Evolutionary conservation across 1,140 invertebrate species (phyloP).

Genomic region (Drosophila triauraria): DNA sequence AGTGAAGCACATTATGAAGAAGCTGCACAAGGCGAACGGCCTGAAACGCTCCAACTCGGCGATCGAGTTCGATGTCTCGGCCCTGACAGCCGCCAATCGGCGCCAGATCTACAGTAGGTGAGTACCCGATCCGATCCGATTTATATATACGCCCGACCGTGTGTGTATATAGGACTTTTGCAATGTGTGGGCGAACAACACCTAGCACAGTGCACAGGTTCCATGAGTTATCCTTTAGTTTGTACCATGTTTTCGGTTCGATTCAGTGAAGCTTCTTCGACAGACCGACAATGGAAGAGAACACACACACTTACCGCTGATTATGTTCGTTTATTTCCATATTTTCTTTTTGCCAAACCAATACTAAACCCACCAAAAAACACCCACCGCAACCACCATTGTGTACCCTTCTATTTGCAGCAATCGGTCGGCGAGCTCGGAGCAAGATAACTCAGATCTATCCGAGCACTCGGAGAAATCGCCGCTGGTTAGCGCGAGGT

Average conservation of each 20-base stretch:
- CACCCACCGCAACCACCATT: conserved; percentile 54
- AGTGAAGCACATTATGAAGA: conserved; percentile 83
- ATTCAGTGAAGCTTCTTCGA: conserved; percentile 35
- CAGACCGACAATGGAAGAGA: conserved; percentile 25
- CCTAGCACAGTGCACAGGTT: conserved; percentile 40
- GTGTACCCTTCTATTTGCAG: conserved; percentile 80
- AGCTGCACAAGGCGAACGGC: conserved; percentile 83
- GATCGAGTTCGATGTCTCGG: conserved; percentile 89
- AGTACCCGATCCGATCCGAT: conserved; percentile 53
- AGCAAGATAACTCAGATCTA: conserved; percentile 86
- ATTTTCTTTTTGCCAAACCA: conserved; percentile 23
- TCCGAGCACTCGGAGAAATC: conserved; percentile 86
- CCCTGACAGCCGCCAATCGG: conserved; percentile 88
- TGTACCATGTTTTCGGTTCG: conserved; percentile 6
- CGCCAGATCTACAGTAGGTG: conserved; percentile 85
- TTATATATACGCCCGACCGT: conserved; percentile 1
- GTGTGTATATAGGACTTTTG: conserved; percentile 44
- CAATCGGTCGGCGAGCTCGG: conserved; percentile 87
- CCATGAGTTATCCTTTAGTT: conserved; percentile 17
- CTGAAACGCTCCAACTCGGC: conserved; percentile 89
- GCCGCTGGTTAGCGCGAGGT: conserved; percentile 87
- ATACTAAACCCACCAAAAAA: conserved; percentile 44
- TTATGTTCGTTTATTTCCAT: conserved; percentile 28
- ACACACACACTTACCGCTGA: conserved; percentile 40
- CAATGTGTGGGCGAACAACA: conserved; percentile 27